A percentile compares a stretch with the other conserved stretches of the same genome.
Conservation (phyloP, 2,113 vertebrate species). For the Pituophis catenifer region DNA sequence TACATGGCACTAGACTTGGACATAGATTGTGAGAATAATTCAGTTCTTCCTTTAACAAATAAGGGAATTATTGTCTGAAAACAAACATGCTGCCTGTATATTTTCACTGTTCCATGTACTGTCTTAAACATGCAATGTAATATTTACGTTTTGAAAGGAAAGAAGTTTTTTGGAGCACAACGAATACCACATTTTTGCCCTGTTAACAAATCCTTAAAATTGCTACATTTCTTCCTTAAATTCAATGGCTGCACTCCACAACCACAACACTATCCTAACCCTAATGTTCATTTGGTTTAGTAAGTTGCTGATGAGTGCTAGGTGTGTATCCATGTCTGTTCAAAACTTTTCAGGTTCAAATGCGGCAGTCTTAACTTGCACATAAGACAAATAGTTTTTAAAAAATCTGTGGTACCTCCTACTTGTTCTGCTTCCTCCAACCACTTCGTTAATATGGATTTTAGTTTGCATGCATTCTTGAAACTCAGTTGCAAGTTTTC, state of each 20-base stretch:
- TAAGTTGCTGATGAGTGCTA: not conserved
- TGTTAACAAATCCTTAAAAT: not conserved
- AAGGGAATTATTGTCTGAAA: not conserved
- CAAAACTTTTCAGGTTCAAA: not conserved
- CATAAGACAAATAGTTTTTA: not conserved
- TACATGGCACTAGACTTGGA: not conserved
- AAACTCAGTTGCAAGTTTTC: conserved; percentile 98
- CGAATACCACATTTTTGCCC: not conserved
- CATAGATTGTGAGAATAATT: not conserved
- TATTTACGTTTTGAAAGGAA: not conserved
- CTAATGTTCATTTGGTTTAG: not conserved
- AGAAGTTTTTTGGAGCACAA: not conserved
- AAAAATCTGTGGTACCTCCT: conserved; percentile 76
- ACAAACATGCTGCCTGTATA: not conserved
- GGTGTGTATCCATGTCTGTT: not conserved
- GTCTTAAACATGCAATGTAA: not conserved
- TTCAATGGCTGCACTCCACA: not conserved
- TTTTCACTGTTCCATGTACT: not conserved
- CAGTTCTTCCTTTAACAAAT: not conserved
- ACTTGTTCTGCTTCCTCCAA: conserved; percentile 96
- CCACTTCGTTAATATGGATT: conserved; percentile 95
- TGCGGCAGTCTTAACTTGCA: not conserved
- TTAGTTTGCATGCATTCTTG: conserved; percentile 96
- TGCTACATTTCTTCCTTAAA: not conserved
- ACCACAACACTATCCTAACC: not conserved